Evolutionary conservation across 2,113 vertebrate species (phyloP).

Genomic region (Cervus canadensis): DNA sequence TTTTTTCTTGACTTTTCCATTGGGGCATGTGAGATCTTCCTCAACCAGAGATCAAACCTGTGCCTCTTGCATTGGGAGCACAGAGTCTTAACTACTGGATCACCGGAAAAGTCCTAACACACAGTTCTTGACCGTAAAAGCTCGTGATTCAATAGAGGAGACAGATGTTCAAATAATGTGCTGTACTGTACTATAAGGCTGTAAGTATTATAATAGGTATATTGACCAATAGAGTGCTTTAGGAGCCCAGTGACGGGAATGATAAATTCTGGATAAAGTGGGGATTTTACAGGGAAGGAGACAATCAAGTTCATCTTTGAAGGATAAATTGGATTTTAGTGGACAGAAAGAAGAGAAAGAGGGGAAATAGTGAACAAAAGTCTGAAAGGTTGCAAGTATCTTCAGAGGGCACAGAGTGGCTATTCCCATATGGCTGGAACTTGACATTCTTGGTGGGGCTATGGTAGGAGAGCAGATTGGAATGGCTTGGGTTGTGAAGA

Average conservation of each 20-base stretch:
- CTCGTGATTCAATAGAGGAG: neutral
- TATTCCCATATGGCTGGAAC: fast-evolving
- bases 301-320: neutral
- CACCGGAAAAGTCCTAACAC: neutral
- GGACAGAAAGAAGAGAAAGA: neutral
- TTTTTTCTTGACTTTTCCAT: neutral
- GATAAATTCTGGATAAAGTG: neutral
- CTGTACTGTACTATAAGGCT: neutral
- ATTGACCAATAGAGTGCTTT: neutral
- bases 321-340: neutral
- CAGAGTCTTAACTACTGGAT: neutral
- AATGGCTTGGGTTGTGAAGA: neutral
- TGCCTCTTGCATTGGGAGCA: neutral
- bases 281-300: neutral
- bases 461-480: neutral
- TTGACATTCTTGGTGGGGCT: neutral
- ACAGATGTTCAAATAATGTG: neutral
- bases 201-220: neutral
- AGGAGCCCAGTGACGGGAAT: neutral
- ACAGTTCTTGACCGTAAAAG: neutral
- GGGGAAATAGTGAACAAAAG: neutral
- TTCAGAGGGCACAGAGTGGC: neutral
- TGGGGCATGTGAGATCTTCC: neutral
- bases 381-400: neutral
- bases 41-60: neutral